Conservation (phyloP, 2,797 vertebrate genomes). For the Poecilia wingei region DNA sequence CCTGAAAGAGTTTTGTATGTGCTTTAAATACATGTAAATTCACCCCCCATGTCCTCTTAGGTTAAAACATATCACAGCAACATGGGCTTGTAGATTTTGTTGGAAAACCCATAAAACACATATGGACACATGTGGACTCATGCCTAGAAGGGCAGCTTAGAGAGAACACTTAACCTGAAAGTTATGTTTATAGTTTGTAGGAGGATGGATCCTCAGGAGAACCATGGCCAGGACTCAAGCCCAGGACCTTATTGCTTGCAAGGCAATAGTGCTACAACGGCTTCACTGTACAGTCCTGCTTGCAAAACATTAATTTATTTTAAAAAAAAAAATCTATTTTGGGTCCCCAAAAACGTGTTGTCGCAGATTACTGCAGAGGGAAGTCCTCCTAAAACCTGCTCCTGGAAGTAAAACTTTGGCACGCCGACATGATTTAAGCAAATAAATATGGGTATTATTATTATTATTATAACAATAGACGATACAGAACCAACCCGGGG, state of each 20-base stretch:
- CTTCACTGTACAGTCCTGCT: not conserved
- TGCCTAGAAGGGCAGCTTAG: too few species aligned
- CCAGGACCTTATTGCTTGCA: not conserved
- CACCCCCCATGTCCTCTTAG: not conserved
- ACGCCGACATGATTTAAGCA: slow-evolving; percentile 32
- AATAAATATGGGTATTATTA: slow-evolving; percentile 31
- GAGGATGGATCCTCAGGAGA: not conserved
- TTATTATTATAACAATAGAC: slow-evolving; percentile 11
- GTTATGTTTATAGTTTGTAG: not conserved
- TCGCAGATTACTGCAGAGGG: not conserved
- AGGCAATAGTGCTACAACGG: not conserved
- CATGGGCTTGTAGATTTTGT: not conserved
- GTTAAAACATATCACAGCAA: not conserved
- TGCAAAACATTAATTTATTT: not conserved
- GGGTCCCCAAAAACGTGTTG: not conserved
- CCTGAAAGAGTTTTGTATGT: not conserved
- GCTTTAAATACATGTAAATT: too few species aligned
- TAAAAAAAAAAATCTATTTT: not conserved
- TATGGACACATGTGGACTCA: not conserved
- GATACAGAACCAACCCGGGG: slow-evolving; percentile 37
- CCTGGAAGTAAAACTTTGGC: slow-evolving; percentile 42
- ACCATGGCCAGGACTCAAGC: not conserved
- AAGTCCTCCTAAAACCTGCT: slow-evolving; percentile 19
- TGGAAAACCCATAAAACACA: not conserved
- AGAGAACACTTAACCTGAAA: not conserved